Evolutionary conservation across 2,888 invertebrate species (phyloP), one percentile per base, ranked within the genome.

Genomic region (Clepsis dumicolana): DNA sequence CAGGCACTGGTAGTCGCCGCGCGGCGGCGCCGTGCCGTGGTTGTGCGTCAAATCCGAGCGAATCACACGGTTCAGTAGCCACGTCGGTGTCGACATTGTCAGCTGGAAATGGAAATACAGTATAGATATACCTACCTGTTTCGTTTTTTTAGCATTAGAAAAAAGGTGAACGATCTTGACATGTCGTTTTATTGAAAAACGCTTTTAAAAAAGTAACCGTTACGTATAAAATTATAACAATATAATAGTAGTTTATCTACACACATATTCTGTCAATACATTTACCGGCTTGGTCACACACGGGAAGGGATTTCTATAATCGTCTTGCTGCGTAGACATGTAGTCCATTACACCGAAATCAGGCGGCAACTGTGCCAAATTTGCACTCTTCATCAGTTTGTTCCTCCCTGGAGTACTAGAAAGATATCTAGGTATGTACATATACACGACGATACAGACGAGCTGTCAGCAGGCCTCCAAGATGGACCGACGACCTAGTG

Each of bases 251-350:
- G n/a, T n/a, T n/a, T n/a, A n/a, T n/a, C n/a, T n/a, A n/a, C n/a
- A n/a, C n/a, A n/a, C n/a, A n/a, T n/a, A n/a, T n/a, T n/a, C n/a
- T n/a, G n/a, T n/a, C n/a, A 29, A 29, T 29, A n/a, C 14, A 38
- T 35, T 70, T 87, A 94, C 94, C 82, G 94, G 92, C 80, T 90
- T 90, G 50, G 89, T 82, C 29, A 89, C 87, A 57, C 82, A 80
- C 29, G 94, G 94, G 74, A 84, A 81, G 0, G 94, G 94, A 69
- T 91, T 90, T 72, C 90, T 86, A 71, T 93, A 95, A 76, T 94
- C 94, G 71, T 91, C 89, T 78, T 95, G 94, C 78, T 94, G 94
- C 18, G 91, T 93, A 4, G 94, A 86, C 7, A 86, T 48, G 71
- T 93, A 94, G 76, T 93, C 93, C 87, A 90, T 91, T 1, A 90